Base-by-base conservation (phyloP, 2,888 invertebrate genomes). In the Hydraecia micacea region DNA sequence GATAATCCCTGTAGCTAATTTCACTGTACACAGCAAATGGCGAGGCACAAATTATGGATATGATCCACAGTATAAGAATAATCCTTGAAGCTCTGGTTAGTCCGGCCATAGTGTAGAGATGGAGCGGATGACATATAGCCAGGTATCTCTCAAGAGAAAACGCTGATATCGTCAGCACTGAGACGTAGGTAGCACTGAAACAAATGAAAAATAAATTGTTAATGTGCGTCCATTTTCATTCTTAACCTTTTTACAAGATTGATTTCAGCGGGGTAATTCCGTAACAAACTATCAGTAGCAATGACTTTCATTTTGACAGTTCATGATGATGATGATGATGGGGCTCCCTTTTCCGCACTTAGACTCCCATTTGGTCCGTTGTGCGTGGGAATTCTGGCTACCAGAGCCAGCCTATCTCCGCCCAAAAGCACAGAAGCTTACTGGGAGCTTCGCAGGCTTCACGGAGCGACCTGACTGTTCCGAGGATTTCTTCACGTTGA, bases 61-160 rank as follows among this genome's bases (percentile, higher is more conserved):
- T 95, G 39, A 98, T 89, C 99, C 99, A 99, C 39, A 98, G 97
- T 36, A 97, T 95, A 4, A 98, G 96, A 74, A 99, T 98, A 89
- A 99, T 98, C 81, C 98, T 97, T 13, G 98, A 95, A 0, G 99
- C 98, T 69, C 99, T 96, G 86, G 98, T 98, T 68, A 96, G 92
- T 1, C 98, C 98, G 0, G 98, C 98, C 97, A 99, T 98, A 28
- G 98, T 97, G 93, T 98, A 98, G 65, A 98, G 97, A 90, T 98
- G 98, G n/a, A 99, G 95, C 0, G 99, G 99, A 92, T 99, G 98
- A 91, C 96, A 96, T 90, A 99, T 99, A 36, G 99, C 99, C 91
- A 99, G 95, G 95, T 99, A 99, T 71, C 99, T 97, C 95, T 99
- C 99, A 94, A 98, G 97, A 2, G 99, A 98, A 95, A 99, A 99